Evolutionary conservation across 1,140 invertebrate genomes (phyloP), one percentile per base, ranked within the genome.

Genomic region (Alviniconcha marisindica): DNA sequence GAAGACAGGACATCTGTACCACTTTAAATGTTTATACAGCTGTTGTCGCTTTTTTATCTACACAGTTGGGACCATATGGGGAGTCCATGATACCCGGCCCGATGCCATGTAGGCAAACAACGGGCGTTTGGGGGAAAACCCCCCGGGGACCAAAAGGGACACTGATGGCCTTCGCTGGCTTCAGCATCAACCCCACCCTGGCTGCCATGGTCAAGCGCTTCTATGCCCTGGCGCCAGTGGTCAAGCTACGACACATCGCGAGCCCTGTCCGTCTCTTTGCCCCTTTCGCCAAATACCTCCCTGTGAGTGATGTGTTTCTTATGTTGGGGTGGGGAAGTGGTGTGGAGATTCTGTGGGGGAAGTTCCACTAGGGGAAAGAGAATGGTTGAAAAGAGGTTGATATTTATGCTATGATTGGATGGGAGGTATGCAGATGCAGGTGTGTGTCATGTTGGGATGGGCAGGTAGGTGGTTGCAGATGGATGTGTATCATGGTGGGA

Each of bases 1-100:
- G n/a, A n/a, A 51, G 48, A 51, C 48, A 51, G 48, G 12, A 51
- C 48, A 51, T 51, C 48, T n/a, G n/a, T n/a, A n/a, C n/a, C n/a
- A n/a, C n/a, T n/a, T n/a, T n/a, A n/a, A n/a, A n/a, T n/a, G n/a
- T n/a, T n/a, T n/a, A n/a, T n/a, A n/a, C n/a, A n/a, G n/a, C n/a
- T n/a, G n/a, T n/a, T n/a, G n/a, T n/a, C n/a, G n/a, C n/a, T n/a
- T n/a, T n/a, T n/a, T n/a, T n/a, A n/a, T n/a, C n/a, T n/a, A n/a
- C 42, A 31, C 87, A 95, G 95, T 69, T 97, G 95, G 91, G 95
- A 97, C 83, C 96, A 97, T 92, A 96, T 97, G n/a, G 93, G 96
- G 95, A 63, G 91, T 94, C 48, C 95, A 95, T 86, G 96, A 97
- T 96, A 38, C 95, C 96, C 36, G 95, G 96, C 0, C 94, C 95